Evolutionary conservation across 1,140 invertebrate species (phyloP), one percentile per base, ranked within the genome.

Genomic region (Oscheius sp.): DNA sequence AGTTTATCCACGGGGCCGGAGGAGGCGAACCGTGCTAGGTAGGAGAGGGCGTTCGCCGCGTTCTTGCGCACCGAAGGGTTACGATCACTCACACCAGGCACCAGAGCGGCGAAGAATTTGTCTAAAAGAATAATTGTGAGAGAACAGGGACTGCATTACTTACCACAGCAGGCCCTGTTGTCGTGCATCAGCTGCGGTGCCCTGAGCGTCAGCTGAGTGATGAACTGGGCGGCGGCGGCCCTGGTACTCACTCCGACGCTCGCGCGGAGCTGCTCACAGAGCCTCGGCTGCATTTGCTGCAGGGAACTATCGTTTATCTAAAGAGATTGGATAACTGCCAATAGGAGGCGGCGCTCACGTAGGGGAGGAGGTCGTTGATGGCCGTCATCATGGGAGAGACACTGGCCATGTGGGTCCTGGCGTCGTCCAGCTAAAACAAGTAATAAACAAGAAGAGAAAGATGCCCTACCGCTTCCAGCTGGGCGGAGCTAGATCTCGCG

Each of bases 371-470:
- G 65, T 76, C 67, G 26, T 91, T 90, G 28, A 95, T 89, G 1
- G 92, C 93, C 81, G 94, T 91, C 75, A 91, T 93, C 77, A 92
- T 92, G 68, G 93, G 91, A 81, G 93, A 91, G 31, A 89, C 89
- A 79, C 91, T 91, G 0, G 91, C 91, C 20, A 90, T 89, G 69
- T 89, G 89, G 32, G 92, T 90, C 61, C 92, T 86, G 34, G 90
- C 88, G 77, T 88, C 89, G 83, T 94, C 92, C 0, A 94, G 87
- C 46, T 89, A 79, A 52, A 79, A 78, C 45, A 65, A 45, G 20
- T 32, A 38, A 2, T 36, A 72, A 20, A 3, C 15, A 18, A 49
- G 66, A n/a, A 3, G 10, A 49, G 26, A 72, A 59, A 4, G 23
- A 32, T 20, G 20, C 38, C 69, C 32, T 36, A 73, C 71, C 31